These are phyloP conservation scores for Pharmacophagus antenor DNA, from an alignment of 2,888 invertebrate genomes.

Conservation along the genomic window DNA sequence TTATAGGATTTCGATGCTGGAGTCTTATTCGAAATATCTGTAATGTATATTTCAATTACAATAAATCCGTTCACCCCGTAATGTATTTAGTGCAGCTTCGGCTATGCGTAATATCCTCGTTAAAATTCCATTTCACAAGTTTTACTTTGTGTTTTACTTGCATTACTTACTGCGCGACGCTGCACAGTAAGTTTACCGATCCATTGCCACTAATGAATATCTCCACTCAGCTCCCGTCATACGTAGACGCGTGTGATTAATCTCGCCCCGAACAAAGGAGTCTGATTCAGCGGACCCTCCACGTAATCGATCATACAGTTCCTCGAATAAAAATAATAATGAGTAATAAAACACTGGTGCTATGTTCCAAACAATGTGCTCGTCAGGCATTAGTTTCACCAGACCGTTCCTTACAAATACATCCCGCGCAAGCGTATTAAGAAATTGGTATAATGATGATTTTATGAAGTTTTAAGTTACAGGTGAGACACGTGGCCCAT, in stretches of 20 bases:
- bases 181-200: slow-evolving; percentile 44
- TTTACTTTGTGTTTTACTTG: background rate
- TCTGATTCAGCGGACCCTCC: slow-evolving; percentile 66
- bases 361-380: slow-evolving; percentile 70
- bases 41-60: slow-evolving; percentile 31
- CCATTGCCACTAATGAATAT: slow-evolving; percentile 65
- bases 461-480: background rate
- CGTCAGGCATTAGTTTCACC: slow-evolving; percentile 60
- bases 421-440: background rate
- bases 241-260: slow-evolving; percentile 69
- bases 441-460: background rate
- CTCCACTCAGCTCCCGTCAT: slow-evolving; percentile 62
- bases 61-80: slow-evolving; percentile 20
- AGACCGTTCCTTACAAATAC: slow-evolving; percentile 16
- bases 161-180: slow-evolving; percentile 17
- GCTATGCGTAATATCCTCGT: background rate
- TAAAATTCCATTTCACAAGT: background rate
- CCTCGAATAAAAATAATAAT: slow-evolving; percentile 77
- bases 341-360: slow-evolving; percentile 66
- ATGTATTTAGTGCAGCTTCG: slow-evolving; percentile 1
- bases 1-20: slow-evolving; percentile 36
- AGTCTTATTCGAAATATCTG: slow-evolving; percentile 29
- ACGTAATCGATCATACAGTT: slow-evolving; percentile 73
- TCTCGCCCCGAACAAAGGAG: slow-evolving; percentile 72
- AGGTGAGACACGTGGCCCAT: no score